Evolutionary conservation across 1,140 invertebrate species (phyloP).

Genomic region (Drosophila bocqueti): DNA sequence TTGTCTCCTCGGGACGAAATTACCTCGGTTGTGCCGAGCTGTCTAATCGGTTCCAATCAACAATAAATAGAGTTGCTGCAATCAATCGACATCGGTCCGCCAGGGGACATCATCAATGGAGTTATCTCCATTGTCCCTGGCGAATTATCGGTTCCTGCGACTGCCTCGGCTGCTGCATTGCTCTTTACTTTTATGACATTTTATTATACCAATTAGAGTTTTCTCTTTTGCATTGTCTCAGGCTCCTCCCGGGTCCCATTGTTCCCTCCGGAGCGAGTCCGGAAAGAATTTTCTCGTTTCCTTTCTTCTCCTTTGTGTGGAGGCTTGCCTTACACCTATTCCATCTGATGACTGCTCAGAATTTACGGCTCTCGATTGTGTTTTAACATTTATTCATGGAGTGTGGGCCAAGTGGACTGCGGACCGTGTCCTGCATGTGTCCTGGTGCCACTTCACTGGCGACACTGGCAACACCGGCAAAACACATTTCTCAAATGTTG

Average conservation of each 20-base stretch:
- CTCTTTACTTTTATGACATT: conserved; percentile 71
- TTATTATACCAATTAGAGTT: conserved; percentile 79
- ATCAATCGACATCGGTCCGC: conserved; percentile 36
- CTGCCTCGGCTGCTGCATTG: conserved; percentile 28
- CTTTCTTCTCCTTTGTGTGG: conserved; percentile 13
- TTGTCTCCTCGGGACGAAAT: conserved; percentile 23
- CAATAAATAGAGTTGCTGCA: conserved; percentile 16
- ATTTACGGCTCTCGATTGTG: conserved; percentile 78
- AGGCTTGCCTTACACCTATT: conserved; percentile 53
- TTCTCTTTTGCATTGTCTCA: conserved; percentile 39
- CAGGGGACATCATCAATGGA: conserved; percentile 41
- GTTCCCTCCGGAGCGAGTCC: conserved; percentile 33
- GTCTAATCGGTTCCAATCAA: conserved; percentile 30
- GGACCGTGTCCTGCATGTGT: conserved; percentile 19
- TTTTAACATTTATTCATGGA: conserved; percentile 77
- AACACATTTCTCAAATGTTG: conserved; percentile 77
- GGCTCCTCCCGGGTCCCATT: conserved; percentile 23
- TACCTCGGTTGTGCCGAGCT: conserved; percentile 13
- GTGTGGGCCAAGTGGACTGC: conserved; percentile 25
- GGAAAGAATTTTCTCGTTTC: conserved; percentile 20
- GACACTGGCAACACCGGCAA: conserved; percentile 31
- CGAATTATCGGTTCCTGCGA: conserved; percentile 35
- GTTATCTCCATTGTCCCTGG: conserved; percentile 40
- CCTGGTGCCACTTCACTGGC: conserved; percentile 59
- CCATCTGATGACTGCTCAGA: conserved; percentile 67